These are phyloP conservation scores for Crax fasciolata DNA, from an alignment of 2,797 vertebrate species.

Conservation along the genomic window DNA sequence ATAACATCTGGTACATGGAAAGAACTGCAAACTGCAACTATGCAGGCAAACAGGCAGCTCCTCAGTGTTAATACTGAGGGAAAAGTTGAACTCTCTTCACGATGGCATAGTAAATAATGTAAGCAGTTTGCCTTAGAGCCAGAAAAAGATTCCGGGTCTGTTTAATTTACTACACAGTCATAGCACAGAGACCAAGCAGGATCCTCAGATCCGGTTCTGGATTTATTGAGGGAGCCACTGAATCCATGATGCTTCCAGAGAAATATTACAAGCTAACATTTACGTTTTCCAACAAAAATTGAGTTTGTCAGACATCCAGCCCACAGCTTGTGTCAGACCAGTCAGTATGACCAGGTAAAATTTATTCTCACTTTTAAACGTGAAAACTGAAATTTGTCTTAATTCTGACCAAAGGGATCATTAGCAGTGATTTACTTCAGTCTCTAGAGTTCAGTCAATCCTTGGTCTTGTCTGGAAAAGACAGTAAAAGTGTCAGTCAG, in stretches of 20 bases:
- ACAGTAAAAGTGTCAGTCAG: not conserved
- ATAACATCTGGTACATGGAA: not conserved
- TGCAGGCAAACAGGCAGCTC: not conserved
- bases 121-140: not conserved
- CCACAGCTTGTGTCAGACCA: not conserved
- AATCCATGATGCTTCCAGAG: not conserved
- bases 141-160: not conserved
- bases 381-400: slow-evolving; percentile 7
- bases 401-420: not conserved
- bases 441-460: not conserved
- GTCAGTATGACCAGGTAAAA: not conserved
- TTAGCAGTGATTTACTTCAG: not conserved
- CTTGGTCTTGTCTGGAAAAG: not conserved
- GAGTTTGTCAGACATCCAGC: not conserved
- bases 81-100: not conserved
- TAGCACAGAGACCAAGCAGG: not conserved
- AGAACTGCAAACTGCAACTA: not conserved
- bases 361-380: not conserved
- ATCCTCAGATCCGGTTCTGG: not conserved
- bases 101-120: not conserved
- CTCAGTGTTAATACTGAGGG: not conserved
- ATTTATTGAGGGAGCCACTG: not conserved
- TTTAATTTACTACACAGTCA: not conserved
- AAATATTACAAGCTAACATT: not conserved
- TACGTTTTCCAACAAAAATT: not conserved